Evolutionary conservation across 1,140 invertebrate species (phyloP), one percentile per base, ranked within the genome.

Genomic region (Frieseomelitta varia): DNA sequence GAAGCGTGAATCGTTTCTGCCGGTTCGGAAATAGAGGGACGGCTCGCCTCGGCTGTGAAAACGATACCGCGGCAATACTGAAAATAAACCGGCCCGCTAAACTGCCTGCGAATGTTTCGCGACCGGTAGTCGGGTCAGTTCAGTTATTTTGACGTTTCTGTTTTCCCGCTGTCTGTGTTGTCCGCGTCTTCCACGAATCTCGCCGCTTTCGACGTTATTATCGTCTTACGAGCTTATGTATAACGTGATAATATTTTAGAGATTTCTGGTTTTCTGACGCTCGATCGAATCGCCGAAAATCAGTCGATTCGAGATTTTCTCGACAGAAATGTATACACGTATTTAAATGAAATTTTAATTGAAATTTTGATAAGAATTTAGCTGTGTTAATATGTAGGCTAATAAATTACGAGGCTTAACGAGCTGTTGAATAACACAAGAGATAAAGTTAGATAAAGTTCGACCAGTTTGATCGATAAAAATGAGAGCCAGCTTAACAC

Each of bases 141-240:
- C 82, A 67, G 83, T 73, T 84, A 84, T 84, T 84, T 84, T 68
- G 77, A 84, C 77, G 80, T 78, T 79, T 84, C 19, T 84, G 56
- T 73, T 21, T 79, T 72, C 3, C 51, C 77, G 67, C 72, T 72
- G 58, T 84, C 51, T 47, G n/a, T 30, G 56, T 47, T 47, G 51
- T 30, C 30, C 30, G 30, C 30, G 30, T 73, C 58, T 84, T 84
- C 82, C 76, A 27, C 39, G 76, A 72, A 79, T 71, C 24, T 39
- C 34, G 51, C 24, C 21, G 76, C n/a, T 14, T 34, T 68, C 12
- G 30, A 30, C 30, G 24, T 58, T 79, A 84, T 79, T 84, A 84
- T 84, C 51, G 47, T 84, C 77, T 61, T 61, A 3, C 3, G 0
- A 34, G n/a, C 34, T 79, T 80, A 55, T 11, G n/a, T n/a, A 21